Evolutionary conservation across 2,888 invertebrate genomes (phyloP).

Genomic region (Dicycla oo): DNA sequence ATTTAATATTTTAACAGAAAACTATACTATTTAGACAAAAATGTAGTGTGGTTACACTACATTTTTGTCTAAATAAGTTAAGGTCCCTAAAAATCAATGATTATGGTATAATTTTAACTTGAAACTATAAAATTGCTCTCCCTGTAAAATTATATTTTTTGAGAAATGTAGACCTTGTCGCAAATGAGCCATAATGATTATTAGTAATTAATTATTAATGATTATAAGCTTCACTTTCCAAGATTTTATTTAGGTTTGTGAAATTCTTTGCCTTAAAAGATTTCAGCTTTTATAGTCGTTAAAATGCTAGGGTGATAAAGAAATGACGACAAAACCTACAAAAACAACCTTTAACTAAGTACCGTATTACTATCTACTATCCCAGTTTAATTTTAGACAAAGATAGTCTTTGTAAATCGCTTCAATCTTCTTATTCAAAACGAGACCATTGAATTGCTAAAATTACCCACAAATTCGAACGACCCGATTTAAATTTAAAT

Average conservation of each 20-base stretch:
- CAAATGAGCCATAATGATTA: too few relatives aligned
- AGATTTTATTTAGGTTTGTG: background rate
- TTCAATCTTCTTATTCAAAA: background rate
- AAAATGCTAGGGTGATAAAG: background rate
- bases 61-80: too few relatives aligned
- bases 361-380: background rate
- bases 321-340: background rate
- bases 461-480: constrained; percentile 10
- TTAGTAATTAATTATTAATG: too few relatives aligned
- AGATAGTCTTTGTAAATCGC: background rate
- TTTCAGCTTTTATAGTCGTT: background rate
- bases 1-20: too few relatives aligned
- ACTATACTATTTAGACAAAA: too few relatives aligned
- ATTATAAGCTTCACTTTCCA: background rate
- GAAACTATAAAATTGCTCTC: too few relatives aligned
- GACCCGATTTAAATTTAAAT: constrained; percentile 45
- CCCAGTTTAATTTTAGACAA: background rate
- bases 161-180: too few relatives aligned
- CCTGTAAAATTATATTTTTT: too few relatives aligned
- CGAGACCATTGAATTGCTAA: background rate
- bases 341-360: background rate
- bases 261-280: too few relatives aligned
- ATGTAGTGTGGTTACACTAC: too few relatives aligned
- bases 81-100: too few relatives aligned
- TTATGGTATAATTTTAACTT: too few relatives aligned